These are phyloP conservation scores for Chironex yamaguchii DNA, from an alignment of 30 jellyfish, hydroid and myxozoan species.

Conservation along the genomic window DNA sequence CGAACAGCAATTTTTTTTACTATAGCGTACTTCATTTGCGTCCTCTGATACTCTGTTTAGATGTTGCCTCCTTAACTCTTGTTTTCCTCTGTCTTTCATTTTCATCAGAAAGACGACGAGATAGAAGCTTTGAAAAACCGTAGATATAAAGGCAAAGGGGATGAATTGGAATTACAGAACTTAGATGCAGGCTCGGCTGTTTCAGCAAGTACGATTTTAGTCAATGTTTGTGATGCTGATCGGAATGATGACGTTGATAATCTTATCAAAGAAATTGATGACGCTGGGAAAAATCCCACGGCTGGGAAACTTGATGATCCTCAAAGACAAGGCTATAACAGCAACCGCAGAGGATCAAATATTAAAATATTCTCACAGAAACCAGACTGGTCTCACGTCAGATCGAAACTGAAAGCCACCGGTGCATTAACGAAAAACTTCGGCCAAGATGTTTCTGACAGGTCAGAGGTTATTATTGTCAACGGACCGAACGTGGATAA, in stretches of 20 bases:
- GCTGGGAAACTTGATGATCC: neutral
- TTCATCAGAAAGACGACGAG: neutral
- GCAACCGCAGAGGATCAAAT: conserved; percentile 10
- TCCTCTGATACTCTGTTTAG: no score
- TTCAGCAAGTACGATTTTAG: neutral
- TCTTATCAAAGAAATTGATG: neutral
- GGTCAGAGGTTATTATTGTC: neutral
- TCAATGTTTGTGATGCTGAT: neutral
- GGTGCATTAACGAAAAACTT: conserved; percentile 30
- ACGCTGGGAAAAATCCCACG: neutral
- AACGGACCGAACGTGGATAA: neutral
- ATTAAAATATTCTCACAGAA: conserved; percentile 51
- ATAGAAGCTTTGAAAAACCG: neutral
- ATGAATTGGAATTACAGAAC: neutral
- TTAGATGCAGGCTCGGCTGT: neutral
- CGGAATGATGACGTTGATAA: neutral
- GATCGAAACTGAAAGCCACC: conserved; percentile 64
- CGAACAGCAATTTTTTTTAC: no score
- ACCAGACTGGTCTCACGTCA: conserved; percentile 87
- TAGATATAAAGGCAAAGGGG: no score
- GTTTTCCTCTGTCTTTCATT: neutral
- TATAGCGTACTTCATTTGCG: no score
- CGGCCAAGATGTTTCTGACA: neutral
- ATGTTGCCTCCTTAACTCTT: no score
- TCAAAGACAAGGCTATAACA: neutral